Evolutionary conservation across 2,113 vertebrate genomes (phyloP), one percentile per base, ranked within the genome.

Genomic region (Syngnathus floridae): DNA sequence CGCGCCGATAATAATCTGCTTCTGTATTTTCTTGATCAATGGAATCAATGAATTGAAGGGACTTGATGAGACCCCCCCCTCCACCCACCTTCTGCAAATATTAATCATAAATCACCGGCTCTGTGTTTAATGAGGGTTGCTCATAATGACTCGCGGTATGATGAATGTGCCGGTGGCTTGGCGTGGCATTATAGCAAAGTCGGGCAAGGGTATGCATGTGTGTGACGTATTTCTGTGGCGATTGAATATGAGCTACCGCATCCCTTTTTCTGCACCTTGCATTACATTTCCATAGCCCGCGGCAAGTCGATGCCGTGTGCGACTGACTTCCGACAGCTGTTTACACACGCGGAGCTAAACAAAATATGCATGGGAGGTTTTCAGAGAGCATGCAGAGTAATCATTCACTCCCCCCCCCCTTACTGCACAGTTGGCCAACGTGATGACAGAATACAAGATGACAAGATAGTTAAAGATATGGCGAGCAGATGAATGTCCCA

Each of bases 81-180:
- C 26, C 22, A 22, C 26, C 26, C 26, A 31, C 26, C 26, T 31
- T 72, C 74, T 65, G 71, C 46, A 66, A 83, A 85, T 85, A 88
- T 86, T 85, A 84, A 82, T 79, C 78, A 82, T 78, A 78, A 81
- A 82, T 86, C 78, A 85, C 52, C 16, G 66, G 66, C 79, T 70
- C 60, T 16, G 71, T 62, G 75, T 75, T 84, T 86, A 86, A 86
- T 79, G 72, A 84, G 77, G 62, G 80, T 77, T 69, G 75, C 83
- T 83, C 84, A 79, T 84, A 84, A 82, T 76, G 83, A 84, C 84
- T 87, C 76, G 75, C 62, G 69, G 69, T 55, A 31, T 83, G 81
- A 88, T 85, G 75, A 86, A 82, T 85, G 82, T 58, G 76, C 84
- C 74, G 74, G 78, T 59, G 67, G 72, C 56, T 46, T 21, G 0